Evolutionary conservation across 2,888 invertebrate species (phyloP).

Genomic region (Pandemis corylana): DNA sequence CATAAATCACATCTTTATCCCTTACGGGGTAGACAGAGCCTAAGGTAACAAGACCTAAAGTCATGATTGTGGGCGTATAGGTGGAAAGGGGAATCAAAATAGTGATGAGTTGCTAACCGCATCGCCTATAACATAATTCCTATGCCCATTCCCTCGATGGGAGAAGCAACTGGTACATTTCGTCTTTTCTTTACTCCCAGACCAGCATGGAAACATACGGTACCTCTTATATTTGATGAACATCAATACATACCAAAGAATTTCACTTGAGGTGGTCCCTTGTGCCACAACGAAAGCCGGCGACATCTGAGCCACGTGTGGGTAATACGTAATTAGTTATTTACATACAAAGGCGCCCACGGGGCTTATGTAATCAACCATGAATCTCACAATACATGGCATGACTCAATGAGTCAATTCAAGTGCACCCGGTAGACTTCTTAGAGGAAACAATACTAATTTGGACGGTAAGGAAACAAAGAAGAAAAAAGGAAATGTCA

Average conservation of each 20-base stretch:
- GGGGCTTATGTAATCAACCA: slow-evolving; percentile 32
- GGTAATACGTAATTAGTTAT: slow-evolving; percentile 42
- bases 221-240: not conserved
- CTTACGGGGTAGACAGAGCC: no score
- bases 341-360: slow-evolving; percentile 46
- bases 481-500: not conserved
- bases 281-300: slow-evolving; percentile 25
- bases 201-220: not conserved
- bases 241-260: not conserved
- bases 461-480: not conserved
- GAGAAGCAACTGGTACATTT: no score
- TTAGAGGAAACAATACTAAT: not conserved
- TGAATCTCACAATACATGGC: not conserved
- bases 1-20: no score
- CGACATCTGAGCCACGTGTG: slow-evolving; percentile 31
- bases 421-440: slow-evolving; percentile 2
- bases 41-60: no score
- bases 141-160: no score
- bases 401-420: not conserved
- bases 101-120: no score
- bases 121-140: no score
- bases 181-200: no score
- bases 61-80: no score
- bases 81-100: no score
- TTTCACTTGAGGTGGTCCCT: slow-evolving; percentile 32